These are phyloP conservation scores for Siniperca obscura DNA, from an alignment of 2,797 vertebrate genomes.

Conservation along the genomic window DNA sequence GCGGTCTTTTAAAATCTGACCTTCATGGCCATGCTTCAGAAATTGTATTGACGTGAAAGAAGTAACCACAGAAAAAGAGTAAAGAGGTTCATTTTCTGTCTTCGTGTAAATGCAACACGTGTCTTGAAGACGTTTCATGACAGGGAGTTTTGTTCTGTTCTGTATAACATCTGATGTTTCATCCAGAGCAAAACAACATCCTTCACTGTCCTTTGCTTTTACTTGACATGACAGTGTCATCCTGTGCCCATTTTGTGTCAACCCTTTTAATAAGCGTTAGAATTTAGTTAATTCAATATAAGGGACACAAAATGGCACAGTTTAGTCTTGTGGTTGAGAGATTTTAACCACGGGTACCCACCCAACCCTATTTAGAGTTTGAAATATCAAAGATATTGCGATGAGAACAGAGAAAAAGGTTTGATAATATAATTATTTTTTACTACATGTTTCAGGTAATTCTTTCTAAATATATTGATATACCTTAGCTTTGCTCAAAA, in stretches of 20 bases:
- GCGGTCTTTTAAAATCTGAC: constrained; percentile 20
- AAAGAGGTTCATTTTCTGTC: constrained; percentile 57
- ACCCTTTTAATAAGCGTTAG: constrained; percentile 43
- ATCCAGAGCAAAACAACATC: constrained; percentile 61
- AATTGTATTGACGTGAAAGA: constrained; percentile 28
- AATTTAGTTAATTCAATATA: constrained; percentile 51
- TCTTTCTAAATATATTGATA: constrained; percentile 90
- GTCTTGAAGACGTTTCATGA: constrained; percentile 44
- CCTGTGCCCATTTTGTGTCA: constrained; percentile 70
- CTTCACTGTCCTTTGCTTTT: constrained; percentile 60
- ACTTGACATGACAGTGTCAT: constrained; percentile 52
- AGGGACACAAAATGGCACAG: constrained; percentile 72
- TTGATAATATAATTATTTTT: constrained; percentile 89
- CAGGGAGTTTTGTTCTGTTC: constrained; percentile 63
- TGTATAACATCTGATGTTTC: constrained; percentile 64
- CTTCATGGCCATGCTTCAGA: constrained; percentile 17
- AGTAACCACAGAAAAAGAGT: constrained; percentile 20
- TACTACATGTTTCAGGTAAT: constrained; percentile 90
- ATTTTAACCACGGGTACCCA: constrained; percentile 55
- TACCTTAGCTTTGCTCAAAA: constrained; percentile 93
- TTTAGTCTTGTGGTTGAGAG: constrained; percentile 55
- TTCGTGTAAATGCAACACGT: constrained; percentile 55
- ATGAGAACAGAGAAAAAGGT: constrained; percentile 83
- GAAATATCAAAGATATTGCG: constrained; percentile 81
- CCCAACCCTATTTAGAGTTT: constrained; percentile 72